Conservation (phyloP, 2,113 vertebrate species). For the Electrona antarctica region DNA sequence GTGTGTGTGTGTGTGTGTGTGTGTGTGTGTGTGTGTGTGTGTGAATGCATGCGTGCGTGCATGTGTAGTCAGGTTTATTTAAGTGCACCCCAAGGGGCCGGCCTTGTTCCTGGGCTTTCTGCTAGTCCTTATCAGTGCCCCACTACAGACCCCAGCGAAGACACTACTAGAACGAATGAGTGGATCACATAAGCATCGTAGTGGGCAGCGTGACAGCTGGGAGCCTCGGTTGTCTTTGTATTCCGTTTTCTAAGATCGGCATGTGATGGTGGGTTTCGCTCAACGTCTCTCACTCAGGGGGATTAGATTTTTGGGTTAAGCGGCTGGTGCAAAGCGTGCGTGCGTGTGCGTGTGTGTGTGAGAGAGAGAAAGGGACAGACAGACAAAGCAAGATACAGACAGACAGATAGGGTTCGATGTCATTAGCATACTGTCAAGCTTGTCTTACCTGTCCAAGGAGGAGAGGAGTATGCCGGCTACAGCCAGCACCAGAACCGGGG, state of each 20-base stretch:
- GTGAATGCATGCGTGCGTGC: background rate
- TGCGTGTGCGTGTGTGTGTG: background rate
- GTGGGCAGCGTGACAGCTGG: conserved; percentile 66
- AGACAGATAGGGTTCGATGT: conserved; percentile 44
- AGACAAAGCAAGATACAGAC: background rate
- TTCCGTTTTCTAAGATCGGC: conserved; percentile 57
- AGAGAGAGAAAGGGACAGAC: no score
- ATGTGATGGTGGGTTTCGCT: conserved; percentile 71
- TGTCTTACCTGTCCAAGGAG: conserved; percentile 70
- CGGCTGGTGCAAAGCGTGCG: conserved; percentile 47
- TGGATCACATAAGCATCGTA: conserved; percentile 35
- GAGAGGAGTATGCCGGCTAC: conserved; percentile 65
- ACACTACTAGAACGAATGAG: conserved; percentile 48
- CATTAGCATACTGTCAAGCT: conserved; percentile 14
- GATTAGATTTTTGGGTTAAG: conserved; percentile 63
- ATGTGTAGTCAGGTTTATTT: conserved; percentile 37
- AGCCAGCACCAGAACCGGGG: conserved; percentile 70
- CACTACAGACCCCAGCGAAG: conserved; percentile 39
- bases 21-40: conserved; percentile 11
- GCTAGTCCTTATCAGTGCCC: conserved; percentile 53
- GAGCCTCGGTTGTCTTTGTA: conserved; percentile 51
- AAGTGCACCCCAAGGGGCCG: conserved; percentile 34
- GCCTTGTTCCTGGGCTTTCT: background rate
- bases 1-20: background rate
- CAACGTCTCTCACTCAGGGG: conserved; percentile 59